Conservation (phyloP, 1,140 invertebrate genomes). For the Drosophila pseudoananassae region DNA sequence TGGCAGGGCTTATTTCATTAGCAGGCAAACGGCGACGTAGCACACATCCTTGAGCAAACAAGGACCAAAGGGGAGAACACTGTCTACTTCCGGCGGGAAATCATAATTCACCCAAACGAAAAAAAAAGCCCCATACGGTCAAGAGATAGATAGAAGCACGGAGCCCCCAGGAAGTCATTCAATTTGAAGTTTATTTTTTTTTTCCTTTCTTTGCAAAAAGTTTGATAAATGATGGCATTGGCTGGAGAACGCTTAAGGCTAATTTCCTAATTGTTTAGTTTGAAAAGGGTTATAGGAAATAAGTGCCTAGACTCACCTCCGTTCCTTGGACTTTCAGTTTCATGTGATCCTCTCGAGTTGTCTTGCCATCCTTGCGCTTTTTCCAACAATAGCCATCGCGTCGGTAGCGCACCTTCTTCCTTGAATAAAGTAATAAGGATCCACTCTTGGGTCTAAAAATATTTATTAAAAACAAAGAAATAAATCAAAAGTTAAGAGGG, state of each 20-base stretch:
- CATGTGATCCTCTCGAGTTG: slow-evolving; percentile 99
- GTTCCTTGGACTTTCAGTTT: slow-evolving; percentile 98
- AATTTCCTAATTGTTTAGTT: slow-evolving; percentile 80
- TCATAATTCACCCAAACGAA: slow-evolving; percentile 73
- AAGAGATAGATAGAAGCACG: slow-evolving; percentile 13
- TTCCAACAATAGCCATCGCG: slow-evolving; percentile 99
- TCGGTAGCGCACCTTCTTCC: slow-evolving; percentile 97
- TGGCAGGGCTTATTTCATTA: slow-evolving; percentile 82
- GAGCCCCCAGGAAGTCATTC: slow-evolving; percentile 13
- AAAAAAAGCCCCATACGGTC: slow-evolving; percentile 18
- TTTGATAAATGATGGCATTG: slow-evolving; percentile 52
- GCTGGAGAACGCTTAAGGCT: slow-evolving; percentile 28
- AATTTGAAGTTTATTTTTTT: slow-evolving; percentile 18
- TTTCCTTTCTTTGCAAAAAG: slow-evolving; percentile 9
- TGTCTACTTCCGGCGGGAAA: slow-evolving; percentile 82
- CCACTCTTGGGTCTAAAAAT: slow-evolving; percentile 94
- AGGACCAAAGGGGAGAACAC: slow-evolving; percentile 24
- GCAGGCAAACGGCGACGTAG: slow-evolving; percentile 48
- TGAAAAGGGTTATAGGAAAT: slow-evolving; percentile 9
- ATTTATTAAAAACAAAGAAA: not conserved
- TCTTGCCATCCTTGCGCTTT: slow-evolving; percentile 98
- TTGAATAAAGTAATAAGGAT: slow-evolving; percentile 97
- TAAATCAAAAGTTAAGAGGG: not conserved
- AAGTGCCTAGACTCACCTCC: slow-evolving; percentile 88
- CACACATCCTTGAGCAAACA: slow-evolving; percentile 57